Base-by-base conservation (phyloP, 2,888 invertebrate species). In the Helobdella robusta region DNA sequence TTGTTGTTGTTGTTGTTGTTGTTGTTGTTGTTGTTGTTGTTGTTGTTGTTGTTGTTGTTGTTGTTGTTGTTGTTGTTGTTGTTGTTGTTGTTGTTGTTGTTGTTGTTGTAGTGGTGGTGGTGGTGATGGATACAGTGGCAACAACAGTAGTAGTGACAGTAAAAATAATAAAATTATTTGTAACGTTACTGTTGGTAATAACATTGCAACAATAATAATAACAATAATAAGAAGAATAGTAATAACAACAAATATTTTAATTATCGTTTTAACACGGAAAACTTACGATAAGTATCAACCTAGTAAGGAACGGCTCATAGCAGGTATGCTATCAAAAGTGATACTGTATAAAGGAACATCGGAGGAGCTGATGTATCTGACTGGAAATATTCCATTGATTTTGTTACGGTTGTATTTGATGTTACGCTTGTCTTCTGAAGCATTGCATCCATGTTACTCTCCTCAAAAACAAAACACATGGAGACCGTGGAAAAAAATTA, bases 91-190 rank as follows among this genome's bases (percentile, higher is more conserved):
- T 50, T 23, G 50, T 50, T 23, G 50, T 50, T 23, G 50, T 50
- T 23, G 50, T 50, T 23, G 50, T 50, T 23, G 50, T 50, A 50
- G 50, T 50, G 25, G 50, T 50, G 25, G 50, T 50, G 25, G 50
- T 50, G 25, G 50, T 50, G 25, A 25, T 50, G 25, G 50, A 23
- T 23, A 25, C 25, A 50, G 50, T 50, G 25, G 50, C 25, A 50
- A 25, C 25, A 8, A 4, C 25, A 50, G 50, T 50, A 50, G 50
- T 50, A 50, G 50, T 50, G 25, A 18, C 25, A 50, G 50, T 50
- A 50, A 25, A 23, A 50, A 25, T 50, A 50, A 25, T 50, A 5
- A n/a, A n/a, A n/a, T n/a, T n/a, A n/a, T n/a, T n/a, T n/a, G n/a
- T n/a, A n/a, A n/a, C n/a, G n/a, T n/a, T n/a, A n/a, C n/a, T n/a